phyloP scores from a whole-genome alignment of 2,888 invertebrate species.

The Esperia sulphurella region DNA sequence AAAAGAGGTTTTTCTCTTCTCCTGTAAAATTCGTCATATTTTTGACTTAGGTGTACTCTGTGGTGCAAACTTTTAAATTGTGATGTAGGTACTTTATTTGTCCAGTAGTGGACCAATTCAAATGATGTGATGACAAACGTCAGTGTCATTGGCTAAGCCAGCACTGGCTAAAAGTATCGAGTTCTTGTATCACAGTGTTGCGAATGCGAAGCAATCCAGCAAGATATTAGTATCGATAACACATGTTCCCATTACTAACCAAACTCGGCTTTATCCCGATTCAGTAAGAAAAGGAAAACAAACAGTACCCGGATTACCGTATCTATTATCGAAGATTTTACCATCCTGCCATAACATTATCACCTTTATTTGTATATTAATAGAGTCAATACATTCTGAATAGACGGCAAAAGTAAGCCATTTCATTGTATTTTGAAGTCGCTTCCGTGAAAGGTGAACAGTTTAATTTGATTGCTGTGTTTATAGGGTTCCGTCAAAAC shows the following conservation, averaged over 20 bases:
- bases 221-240: not conserved
- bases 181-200: not conserved
- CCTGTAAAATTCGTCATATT: too few species aligned
- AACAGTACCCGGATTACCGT: not conserved
- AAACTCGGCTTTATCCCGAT: not conserved
- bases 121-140: too few species aligned
- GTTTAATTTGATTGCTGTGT: too few species aligned
- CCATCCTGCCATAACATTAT: not conserved
- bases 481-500: too few species aligned
- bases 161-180: too few species aligned
- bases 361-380: not conserved
- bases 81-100: too few species aligned
- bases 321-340: not conserved
- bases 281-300: constrained; percentile 3
- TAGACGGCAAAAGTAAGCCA: not conserved
- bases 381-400: not conserved
- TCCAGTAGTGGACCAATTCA: too few species aligned
- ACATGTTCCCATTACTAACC: not conserved
- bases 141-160: too few species aligned
- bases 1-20: too few species aligned
- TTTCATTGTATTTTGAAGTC: not conserved
- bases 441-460: not conserved
- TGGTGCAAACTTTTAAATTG: too few species aligned
- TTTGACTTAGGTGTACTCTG: too few species aligned
- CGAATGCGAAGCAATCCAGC: not conserved